These are phyloP conservation scores for Dyspetes luteomarginatus DNA, from an alignment of 2,888 invertebrate genomes.

Conservation along the genomic window DNA sequence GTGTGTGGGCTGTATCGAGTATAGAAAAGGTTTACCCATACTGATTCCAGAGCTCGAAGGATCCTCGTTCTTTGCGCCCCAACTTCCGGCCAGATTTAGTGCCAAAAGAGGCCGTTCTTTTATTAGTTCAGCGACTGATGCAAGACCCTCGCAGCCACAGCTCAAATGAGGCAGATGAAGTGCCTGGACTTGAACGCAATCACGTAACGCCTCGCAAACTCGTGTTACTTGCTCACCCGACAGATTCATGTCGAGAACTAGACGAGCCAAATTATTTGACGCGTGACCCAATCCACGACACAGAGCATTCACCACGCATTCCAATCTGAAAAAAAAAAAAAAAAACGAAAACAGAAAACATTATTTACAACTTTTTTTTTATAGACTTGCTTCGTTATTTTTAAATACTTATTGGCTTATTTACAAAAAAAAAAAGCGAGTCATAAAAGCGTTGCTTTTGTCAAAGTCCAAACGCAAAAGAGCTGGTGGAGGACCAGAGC, in stretches of 20 bases:
- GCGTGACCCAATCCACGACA: constrained; percentile 81
- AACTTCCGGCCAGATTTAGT: constrained; percentile 84
- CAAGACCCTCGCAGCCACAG: constrained; percentile 85
- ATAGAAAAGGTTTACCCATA: constrained; percentile 81
- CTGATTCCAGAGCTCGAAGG: constrained; percentile 84
- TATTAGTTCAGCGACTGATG: constrained; percentile 84
- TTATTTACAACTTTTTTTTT: too few relatives aligned
- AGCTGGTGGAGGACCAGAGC: too few relatives aligned
- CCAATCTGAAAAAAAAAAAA: constrained; percentile 81
- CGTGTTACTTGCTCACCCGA: constrained; percentile 85
- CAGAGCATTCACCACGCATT: constrained; percentile 85
- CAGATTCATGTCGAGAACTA: constrained; percentile 85
- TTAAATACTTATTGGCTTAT: too few relatives aligned
- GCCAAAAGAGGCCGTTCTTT: constrained; percentile 84
- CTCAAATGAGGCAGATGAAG: constrained; percentile 85
- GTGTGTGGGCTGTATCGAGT: constrained; percentile 33
- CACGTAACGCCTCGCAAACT: constrained; percentile 84
- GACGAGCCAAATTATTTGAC: constrained; percentile 82
- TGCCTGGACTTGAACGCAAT: constrained; percentile 84
- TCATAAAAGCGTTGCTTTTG: too few relatives aligned
- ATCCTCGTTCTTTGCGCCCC: constrained; percentile 84
- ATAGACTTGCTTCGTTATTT: too few relatives aligned
- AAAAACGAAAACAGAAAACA: too few relatives aligned
- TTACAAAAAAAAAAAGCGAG: too few relatives aligned
- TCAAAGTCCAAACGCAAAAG: too few relatives aligned